These are phyloP conservation scores for Trimorus sp. DNA, from an alignment of 2,888 invertebrate genomes.

Conservation along the genomic window DNA sequence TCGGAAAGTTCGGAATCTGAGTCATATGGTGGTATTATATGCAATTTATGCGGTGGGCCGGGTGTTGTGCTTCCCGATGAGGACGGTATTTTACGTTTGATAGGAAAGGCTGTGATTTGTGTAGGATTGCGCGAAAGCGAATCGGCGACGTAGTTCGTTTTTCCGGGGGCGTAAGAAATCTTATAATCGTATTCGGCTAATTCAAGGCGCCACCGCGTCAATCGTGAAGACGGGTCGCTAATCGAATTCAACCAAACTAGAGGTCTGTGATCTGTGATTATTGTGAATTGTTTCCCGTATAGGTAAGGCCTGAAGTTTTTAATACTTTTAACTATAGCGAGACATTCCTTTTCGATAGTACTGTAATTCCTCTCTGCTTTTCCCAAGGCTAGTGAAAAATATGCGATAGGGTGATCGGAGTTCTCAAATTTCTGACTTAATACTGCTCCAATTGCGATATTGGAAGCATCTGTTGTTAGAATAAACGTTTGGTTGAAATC, in stretches of 20 bases:
- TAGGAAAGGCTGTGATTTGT: not conserved
- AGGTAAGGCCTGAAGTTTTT: constrained; percentile 54
- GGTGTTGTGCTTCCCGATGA: not conserved
- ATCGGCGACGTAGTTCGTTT: constrained; percentile 72
- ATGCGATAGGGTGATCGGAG: constrained; percentile 52
- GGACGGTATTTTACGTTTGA: not conserved
- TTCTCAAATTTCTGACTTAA: constrained; percentile 51
- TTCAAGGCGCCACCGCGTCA: constrained; percentile 48
- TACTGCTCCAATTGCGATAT: constrained; percentile 52
- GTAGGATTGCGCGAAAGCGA: constrained; percentile 64
- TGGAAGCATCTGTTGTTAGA: constrained; percentile 59
- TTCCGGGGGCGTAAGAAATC: constrained; percentile 63
- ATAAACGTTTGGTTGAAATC: constrained; percentile 49
- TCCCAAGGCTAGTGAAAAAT: constrained; percentile 40
- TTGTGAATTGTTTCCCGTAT: constrained; percentile 43
- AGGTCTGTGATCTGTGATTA: constrained; percentile 56
- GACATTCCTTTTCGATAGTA: constrained; percentile 60
- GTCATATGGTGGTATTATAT: not conserved
- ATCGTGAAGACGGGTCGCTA: constrained; percentile 49
- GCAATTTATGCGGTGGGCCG: not conserved
- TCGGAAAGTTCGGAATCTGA: not conserved
- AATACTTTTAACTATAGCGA: constrained; percentile 39
- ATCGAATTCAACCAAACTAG: constrained; percentile 46
- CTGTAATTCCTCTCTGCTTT: constrained; percentile 55
- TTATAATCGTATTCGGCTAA: constrained; percentile 58